Evolutionary conservation across 2,113 vertebrate genomes (phyloP), one percentile per base, ranked within the genome.

Genomic region (Festucalex cinctus): DNA sequence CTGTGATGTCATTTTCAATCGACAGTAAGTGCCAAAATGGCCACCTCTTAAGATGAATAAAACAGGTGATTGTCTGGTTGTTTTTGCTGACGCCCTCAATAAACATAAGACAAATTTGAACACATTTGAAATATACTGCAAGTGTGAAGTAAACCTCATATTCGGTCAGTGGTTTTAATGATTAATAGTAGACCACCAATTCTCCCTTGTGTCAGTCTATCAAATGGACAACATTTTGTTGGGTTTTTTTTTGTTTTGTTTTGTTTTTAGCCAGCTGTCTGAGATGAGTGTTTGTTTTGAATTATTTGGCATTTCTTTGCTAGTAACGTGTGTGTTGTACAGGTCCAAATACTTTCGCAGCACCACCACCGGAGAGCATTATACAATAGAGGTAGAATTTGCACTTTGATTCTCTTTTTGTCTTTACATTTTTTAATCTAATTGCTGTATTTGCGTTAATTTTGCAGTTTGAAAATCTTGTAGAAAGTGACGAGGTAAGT

Each of bases 381-480:
- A 90, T 17, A 93, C 91, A 12, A 92, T 90, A 57, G 88, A 90
- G 84, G 88, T 90, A 80, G 1, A 64, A 67, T 43, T 39, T 16
- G 0, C 26, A 19, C 19, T 3, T 63, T 61, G 14, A 0, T 46
- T 66, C 41, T 26, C 12, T 51, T 37, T 24, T 35, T 66, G 24
- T 17, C 14, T 32, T 56, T 32, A 7, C 53, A 8, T 3, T 37
- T 56, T 12, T 5, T 36, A 9, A 4, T 69, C 46, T 77, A n/a
- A 79, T 28, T 76, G 24, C 12, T 26, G 60, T 43, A 16, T 16
- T 76, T 32, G 2, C 3, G 63, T 69, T 44, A 3, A 0, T 75
- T 68, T 86, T 88, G 22, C 87, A 93, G 92, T 93, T 93, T 90
- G 92, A 93, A 78, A 93, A 93, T 63, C 84, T 93, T 68, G 92